Conservation (phyloP, 2,113 vertebrate genomes). For the Nothobranchius furzeri region DNA sequence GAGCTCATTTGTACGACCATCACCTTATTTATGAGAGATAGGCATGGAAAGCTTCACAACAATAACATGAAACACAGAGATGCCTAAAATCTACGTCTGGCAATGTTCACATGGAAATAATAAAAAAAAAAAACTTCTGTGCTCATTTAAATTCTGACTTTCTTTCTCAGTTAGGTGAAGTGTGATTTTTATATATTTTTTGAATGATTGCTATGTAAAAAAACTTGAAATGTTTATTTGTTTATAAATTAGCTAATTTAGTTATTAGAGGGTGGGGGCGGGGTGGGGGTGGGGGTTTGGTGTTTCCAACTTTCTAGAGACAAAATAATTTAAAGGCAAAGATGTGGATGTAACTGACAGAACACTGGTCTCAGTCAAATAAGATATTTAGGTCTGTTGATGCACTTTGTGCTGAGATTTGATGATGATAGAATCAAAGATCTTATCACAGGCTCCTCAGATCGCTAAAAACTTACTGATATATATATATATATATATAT, state of each 20-base stretch:
- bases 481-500: too few relatives aligned
- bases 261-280: too few relatives aligned
- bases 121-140: neutral
- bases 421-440: neutral
- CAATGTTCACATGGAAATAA: neutral
- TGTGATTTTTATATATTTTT: too few relatives aligned
- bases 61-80: slow-evolving; percentile 2
- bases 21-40: slow-evolving; percentile 64
- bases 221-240: too few relatives aligned
- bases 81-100: neutral
- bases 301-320: too few relatives aligned
- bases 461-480: neutral
- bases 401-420: neutral
- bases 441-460: neutral
- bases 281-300: too few relatives aligned
- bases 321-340: neutral
- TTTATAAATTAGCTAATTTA: too few relatives aligned
- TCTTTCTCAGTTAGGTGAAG: neutral
- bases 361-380: neutral
- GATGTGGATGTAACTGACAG: neutral
- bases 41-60: slow-evolving; percentile 26
- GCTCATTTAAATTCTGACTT: too few relatives aligned
- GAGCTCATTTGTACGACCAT: slow-evolving; percentile 71
- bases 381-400: neutral
- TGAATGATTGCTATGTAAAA: neutral